A percentile compares a stretch with the other conserved stretches of the same genome.
These are phyloP conservation scores for Glaucidium brasilianum DNA, from an alignment of 2,113 vertebrate genomes.

Conservation along the genomic window DNA sequence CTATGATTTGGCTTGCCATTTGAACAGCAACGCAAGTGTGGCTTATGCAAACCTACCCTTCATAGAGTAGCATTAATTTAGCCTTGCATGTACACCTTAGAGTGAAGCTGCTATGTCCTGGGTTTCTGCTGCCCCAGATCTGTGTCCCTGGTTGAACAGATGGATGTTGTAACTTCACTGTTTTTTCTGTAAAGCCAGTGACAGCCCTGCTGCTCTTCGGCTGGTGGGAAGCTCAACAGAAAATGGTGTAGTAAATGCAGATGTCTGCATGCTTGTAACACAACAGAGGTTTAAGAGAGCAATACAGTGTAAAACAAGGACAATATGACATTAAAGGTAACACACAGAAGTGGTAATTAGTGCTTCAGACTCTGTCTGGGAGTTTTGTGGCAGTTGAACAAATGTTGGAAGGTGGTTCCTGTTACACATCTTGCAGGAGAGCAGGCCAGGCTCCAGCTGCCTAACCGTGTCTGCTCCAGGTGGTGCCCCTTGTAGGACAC, in stretches of 20 bases:
- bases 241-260: not conserved
- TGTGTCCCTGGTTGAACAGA: not conserved
- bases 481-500: not conserved
- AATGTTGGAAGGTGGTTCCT: not conserved
- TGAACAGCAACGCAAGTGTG: not conserved
- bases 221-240: not conserved
- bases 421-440: not conserved
- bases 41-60: not conserved
- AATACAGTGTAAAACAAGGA: not conserved
- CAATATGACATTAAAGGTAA: not conserved
- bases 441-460: not conserved
- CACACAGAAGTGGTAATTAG: not conserved
- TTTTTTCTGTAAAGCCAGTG: not conserved
- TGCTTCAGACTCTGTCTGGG: not conserved
- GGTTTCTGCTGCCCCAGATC: not conserved
- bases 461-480: not conserved
- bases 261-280: fast-evolving
- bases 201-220: not conserved
- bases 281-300: not conserved
- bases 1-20: not conserved
- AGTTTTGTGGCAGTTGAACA: not conserved
- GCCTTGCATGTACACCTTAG: not conserved
- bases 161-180: not conserved
- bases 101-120: not conserved
- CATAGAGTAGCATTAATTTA: not conserved